A percentile compares a stretch with the other conserved stretches of the same genome.
Conservation (phyloP, 2,797 vertebrate species). For the Acestrorhynchus altus region DNA sequence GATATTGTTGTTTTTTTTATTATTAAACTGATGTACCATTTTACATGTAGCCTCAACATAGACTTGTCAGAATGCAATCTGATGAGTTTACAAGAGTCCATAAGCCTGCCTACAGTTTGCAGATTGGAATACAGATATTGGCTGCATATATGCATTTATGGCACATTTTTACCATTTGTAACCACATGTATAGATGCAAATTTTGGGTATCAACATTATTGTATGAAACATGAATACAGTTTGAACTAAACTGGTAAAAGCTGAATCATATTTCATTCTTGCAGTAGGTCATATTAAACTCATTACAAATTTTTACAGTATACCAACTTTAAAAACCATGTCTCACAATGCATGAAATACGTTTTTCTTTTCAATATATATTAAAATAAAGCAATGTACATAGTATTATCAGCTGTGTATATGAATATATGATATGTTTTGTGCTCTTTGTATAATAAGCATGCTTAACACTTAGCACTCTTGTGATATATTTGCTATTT, state of each 20-base stretch:
- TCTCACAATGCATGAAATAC: not conserved
- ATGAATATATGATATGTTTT: not conserved
- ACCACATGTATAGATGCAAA: not conserved
- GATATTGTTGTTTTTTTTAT: not conserved
- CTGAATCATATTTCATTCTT: not conserved
- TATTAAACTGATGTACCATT: conserved; percentile 18
- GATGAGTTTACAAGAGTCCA: not conserved
- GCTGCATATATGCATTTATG: not conserved
- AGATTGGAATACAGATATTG: not conserved
- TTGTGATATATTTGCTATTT: no score
- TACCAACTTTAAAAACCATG: conserved; percentile 13
- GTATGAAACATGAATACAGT: not conserved
- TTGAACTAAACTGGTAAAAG: not conserved
- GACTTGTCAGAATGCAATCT: conserved; percentile 2
- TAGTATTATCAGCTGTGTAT: conserved; percentile 6
- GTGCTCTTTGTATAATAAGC: not conserved
- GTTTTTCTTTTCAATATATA: not conserved
- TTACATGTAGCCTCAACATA: not conserved
- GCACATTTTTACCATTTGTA: not conserved
- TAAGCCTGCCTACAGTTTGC: no score
- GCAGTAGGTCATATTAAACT: not conserved
- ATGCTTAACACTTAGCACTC: not conserved
- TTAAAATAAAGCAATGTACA: not conserved
- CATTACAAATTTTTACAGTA: not conserved
- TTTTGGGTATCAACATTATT: not conserved